Base-by-base conservation (phyloP, 2,888 invertebrate genomes). In the Oscheius sp. region DNA sequence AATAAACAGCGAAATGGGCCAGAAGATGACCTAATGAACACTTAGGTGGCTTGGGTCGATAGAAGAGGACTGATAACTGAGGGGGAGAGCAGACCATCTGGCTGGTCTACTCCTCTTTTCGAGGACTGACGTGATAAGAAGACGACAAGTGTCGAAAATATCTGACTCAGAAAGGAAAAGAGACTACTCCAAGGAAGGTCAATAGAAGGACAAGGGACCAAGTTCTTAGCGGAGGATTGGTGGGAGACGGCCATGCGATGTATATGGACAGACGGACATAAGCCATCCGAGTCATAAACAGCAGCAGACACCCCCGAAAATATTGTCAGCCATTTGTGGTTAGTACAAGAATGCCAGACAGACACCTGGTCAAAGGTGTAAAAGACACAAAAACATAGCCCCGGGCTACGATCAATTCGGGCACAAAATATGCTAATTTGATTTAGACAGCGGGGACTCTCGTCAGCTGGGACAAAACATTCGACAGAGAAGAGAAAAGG, bases 371-470 rank as follows among this genome's bases (percentile, higher is more conserved):
- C 35, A 35, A n/a, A 35, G 35, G 35, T 35, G 35, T 35, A 35
- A 35, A 35, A 35, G 53, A 53, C 23, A 53, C 23, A 53, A 25
- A n/a, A 35, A 35, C 35, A 35, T 35, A 9, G 35, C 35, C 35
- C 35, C 3, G 12, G 21, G 18, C 52, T 18, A 43, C 64, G 63
- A 63, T 64, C 64, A 63, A 63, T 72, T 63, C 25, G 61, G 35
- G 49, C 53, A 61, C 49, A 72, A 64, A 72, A 64, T 72, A 63
- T 64, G 64, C 55, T 61, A 72, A 72, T 63, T 72, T 49, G 53
- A 72, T 72, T 63, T 66, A 52, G 21, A 16, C 27, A 52, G 66
- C 66, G 52, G 52, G 35, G 52, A 49, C 52, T 25, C 66, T 52
- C 66, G 66, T 61, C 61, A 61, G 58, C 58, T 58, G 58, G 27